Base-by-base conservation (phyloP, 2,888 invertebrate species). In the Flexamia atlantica region DNA sequence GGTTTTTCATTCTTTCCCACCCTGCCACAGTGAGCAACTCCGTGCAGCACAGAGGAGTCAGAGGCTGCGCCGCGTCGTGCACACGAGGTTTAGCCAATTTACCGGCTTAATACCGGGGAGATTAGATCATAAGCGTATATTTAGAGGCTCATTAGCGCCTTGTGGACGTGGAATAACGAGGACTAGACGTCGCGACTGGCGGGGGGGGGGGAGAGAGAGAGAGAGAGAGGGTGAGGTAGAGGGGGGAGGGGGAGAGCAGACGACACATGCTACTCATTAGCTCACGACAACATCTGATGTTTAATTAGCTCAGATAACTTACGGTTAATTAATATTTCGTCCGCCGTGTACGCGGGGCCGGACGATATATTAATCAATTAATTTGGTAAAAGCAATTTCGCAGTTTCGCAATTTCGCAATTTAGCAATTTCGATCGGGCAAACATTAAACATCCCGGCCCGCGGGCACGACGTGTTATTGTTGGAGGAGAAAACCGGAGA, bases 241-340 rank as follows among this genome's bases (percentile, higher is more conserved):
- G 32, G 40, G 20, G 74, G 25, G 9, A 5, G 46, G 32, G 70
- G 36, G 28, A 57, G 20, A 30, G 32, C 42, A 70, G 74, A 60
- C 46, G 80, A 70, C 30, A 76, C 74, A 76, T 76, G 74, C 46
- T 46, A 14, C 74, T 76, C 74, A 76, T 76, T 76, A 76, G 74
- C 40, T 36, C 25, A 1, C 10, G 28, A 17, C 46, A 36, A 23
- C 74, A 46, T 46, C 28, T 36, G 9, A 5, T 72, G 74, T 50
- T 76, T 76, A 76, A 76, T 76, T 76, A 46, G 74, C 28, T 46
- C 46, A 50, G 40, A 76, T 76, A 76, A 76, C n/a, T 76, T 76
- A 42, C 28, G 72, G 46, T 76, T 76, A 76, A 76, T 76, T 50
- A 76, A 46, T 76, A 76, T 46, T 10, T 14, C 23, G 10, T 42